Conservation (phyloP, 2,113 vertebrate species). For the Trematomus loennbergii region DNA sequence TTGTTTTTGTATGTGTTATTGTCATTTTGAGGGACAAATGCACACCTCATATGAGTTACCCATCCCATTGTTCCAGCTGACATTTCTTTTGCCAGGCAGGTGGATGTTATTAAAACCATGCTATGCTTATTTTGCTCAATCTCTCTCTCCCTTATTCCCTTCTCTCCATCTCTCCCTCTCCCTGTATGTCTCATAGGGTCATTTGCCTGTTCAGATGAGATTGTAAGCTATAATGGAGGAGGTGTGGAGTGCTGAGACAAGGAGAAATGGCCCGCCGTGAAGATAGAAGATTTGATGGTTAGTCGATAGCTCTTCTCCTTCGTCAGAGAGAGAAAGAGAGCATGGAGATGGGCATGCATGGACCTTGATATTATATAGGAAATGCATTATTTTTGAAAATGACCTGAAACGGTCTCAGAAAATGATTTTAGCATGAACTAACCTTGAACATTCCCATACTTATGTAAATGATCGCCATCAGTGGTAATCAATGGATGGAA, state of each 20-base stretch:
- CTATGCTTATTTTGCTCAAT: conserved; percentile 5
- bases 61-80: conserved; percentile 4
- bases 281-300: conserved; percentile 85
- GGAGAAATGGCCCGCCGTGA: conserved; percentile 81
- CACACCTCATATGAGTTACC: not conserved
- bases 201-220: conserved; percentile 85
- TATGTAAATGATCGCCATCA: conserved; percentile 79
- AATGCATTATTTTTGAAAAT: conserved; percentile 84
- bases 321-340: conserved; percentile 54
- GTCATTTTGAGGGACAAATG: not conserved
- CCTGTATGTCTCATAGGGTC: conserved; percentile 72
- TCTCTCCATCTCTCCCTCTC: not conserved
- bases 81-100: conserved; percentile 7
- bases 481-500: conserved; percentile 75
- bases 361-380: conserved; percentile 82
- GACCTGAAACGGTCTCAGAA: conserved; percentile 74
- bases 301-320: conserved; percentile 80
- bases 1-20: not conserved
- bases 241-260: conserved; percentile 85
- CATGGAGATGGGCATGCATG: conserved; percentile 62
- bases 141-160: not conserved
- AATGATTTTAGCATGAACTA: conserved; percentile 79
- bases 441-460: conserved; percentile 79
- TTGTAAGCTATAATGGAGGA: conserved; percentile 85
- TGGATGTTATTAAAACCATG: conserved; percentile 47